phyloP scores from a whole-genome alignment of 1,140 invertebrate genomes.

The Sycophila sp. region DNA sequence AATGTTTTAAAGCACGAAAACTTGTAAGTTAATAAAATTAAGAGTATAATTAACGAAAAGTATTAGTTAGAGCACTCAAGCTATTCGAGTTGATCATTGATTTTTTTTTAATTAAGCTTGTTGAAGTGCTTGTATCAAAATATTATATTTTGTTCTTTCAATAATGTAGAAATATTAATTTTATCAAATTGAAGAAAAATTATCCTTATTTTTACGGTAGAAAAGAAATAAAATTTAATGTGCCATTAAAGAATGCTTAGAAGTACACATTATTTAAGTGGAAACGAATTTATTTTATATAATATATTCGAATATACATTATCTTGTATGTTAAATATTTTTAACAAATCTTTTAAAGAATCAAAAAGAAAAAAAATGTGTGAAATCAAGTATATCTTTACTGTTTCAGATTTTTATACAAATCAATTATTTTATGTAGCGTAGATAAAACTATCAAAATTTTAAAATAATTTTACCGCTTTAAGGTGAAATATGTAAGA shows the following conservation, averaged over 20 bases:
- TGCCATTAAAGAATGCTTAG: slow-evolving; percentile 31
- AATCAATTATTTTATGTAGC: slow-evolving; percentile 16
- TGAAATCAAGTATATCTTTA: slow-evolving; percentile 26
- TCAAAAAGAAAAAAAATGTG: slow-evolving; percentile 23
- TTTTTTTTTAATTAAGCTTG: slow-evolving; percentile 21
- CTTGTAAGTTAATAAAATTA: slow-evolving; percentile 15
- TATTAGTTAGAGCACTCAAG: slow-evolving; percentile 29
- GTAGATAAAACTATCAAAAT: slow-evolving; percentile 43
- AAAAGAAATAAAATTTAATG: slow-evolving; percentile 19
- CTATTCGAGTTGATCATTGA: slow-evolving; percentile 12
- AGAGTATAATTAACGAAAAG: slow-evolving; percentile 9
- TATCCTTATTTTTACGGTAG: slow-evolving; percentile 20
- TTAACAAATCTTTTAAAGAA: slow-evolving; percentile 7
- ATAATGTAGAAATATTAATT: slow-evolving; percentile 22
- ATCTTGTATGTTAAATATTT: slow-evolving; percentile 17
- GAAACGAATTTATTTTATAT: slow-evolving; percentile 33
- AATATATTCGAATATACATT: slow-evolving; percentile 16
- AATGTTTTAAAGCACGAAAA: slow-evolving; percentile 12
- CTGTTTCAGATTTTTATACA: slow-evolving; percentile 18
- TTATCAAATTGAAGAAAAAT: background rate
- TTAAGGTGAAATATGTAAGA: slow-evolving; percentile 40
- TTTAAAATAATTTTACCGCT: slow-evolving; percentile 43
- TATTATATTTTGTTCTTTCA: slow-evolving; percentile 26
- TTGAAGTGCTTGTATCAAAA: slow-evolving; percentile 26
- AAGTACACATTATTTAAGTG: slow-evolving; percentile 36